Percentiles rank a stretch among this genome's conserved stretches.
These are phyloP conservation scores for Arctocebus calabarensis DNA, from an alignment of 2,797 vertebrate genomes.

Conservation along the genomic window DNA sequence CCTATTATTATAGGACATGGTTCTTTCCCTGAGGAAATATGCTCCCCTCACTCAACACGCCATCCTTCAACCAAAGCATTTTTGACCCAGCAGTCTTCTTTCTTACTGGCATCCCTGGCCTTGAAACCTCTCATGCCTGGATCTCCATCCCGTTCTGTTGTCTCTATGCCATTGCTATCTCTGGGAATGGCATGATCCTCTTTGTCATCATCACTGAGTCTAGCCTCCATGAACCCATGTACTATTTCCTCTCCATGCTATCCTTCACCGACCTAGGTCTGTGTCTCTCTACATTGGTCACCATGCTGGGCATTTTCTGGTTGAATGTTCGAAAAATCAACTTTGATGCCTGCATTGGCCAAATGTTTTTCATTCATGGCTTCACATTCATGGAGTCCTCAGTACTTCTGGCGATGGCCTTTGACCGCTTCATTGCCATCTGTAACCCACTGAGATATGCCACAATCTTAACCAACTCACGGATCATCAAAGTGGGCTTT, in stretches of 20 bases:
- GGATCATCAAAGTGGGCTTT: conserved; percentile 69
- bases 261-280: conserved; percentile 74
- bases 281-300: conserved; percentile 76
- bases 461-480: conserved; percentile 86
- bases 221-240: conserved; percentile 78
- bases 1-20: background rate
- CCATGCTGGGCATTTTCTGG: conserved; percentile 80
- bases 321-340: conserved; percentile 75
- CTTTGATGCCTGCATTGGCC: conserved; percentile 74
- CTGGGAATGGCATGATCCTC: conserved; percentile 88
- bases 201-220: conserved; percentile 79
- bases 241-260: conserved; percentile 79
- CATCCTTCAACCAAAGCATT: conserved; percentile 62
- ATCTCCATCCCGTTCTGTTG: conserved; percentile 75
- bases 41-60: conserved; percentile 9
- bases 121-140: conserved; percentile 67
- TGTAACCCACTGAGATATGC: conserved; percentile 89
- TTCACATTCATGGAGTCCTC: conserved; percentile 80
- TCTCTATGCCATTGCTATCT: conserved; percentile 86
- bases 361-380: conserved; percentile 82
- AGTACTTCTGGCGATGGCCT: conserved; percentile 78
- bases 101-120: conserved; percentile 76
- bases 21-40: background rate
- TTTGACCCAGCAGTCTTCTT: conserved; percentile 45
- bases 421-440: conserved; percentile 87